Evolutionary conservation across 2,888 invertebrate species (phyloP).

Genomic region (Mesorhabditis sp.): DNA sequence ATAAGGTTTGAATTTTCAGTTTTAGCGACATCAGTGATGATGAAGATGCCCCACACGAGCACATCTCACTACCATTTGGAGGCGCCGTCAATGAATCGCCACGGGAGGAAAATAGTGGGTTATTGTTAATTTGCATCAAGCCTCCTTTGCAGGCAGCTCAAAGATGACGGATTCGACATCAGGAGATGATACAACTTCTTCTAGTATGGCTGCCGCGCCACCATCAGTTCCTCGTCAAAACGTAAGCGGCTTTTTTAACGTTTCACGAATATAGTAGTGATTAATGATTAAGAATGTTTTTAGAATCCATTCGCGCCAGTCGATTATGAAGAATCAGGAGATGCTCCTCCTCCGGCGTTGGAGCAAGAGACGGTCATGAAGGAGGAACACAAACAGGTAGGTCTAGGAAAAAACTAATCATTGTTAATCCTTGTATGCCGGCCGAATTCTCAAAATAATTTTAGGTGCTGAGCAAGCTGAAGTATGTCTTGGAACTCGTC

Average conservation of each 20-base stretch:
- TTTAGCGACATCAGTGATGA: slow-evolving; percentile 32
- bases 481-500: slow-evolving; percentile 90
- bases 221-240: slow-evolving; percentile 11
- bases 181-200: slow-evolving; percentile 29
- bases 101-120: not conserved
- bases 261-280: not conserved
- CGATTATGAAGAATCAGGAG: slow-evolving; percentile 26
- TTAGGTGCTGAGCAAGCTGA: slow-evolving; percentile 78
- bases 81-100: slow-evolving; percentile 6
- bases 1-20: slow-evolving; percentile 16
- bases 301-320: slow-evolving; percentile 3
- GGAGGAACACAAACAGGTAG: slow-evolving; percentile 59
- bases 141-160: slow-evolving; percentile 10
- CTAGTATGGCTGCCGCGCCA: slow-evolving; percentile 8
- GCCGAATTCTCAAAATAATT: not conserved
- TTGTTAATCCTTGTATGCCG: not conserved
- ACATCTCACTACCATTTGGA: slow-evolving; percentile 36
- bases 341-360: slow-evolving; percentile 72
- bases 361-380: slow-evolving; percentile 91
- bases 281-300: not conserved
- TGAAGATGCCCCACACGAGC: slow-evolving; percentile 36
- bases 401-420: not conserved
- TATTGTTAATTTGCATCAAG: not conserved
- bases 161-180: slow-evolving; percentile 46
- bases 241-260: not conserved